phyloP scores from a whole-genome alignment of 2,113 vertebrate species.

The Alouatta palliata region DNA sequence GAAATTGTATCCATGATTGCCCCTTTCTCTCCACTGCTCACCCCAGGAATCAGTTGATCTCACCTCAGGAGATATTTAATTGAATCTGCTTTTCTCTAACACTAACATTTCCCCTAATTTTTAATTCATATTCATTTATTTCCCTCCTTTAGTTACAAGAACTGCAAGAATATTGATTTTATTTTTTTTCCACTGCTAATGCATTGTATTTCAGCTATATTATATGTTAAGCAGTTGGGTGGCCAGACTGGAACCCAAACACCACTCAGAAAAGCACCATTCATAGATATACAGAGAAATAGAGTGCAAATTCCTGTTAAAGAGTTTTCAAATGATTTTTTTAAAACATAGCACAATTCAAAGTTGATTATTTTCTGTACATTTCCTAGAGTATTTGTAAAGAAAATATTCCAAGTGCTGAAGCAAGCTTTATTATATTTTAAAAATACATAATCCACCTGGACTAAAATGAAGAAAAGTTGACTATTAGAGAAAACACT shows the following conservation, averaged over 20 bases:
- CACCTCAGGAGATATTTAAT: not conserved
- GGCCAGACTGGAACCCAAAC: not conserved
- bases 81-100: not conserved
- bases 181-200: not conserved
- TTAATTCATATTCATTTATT: not conserved
- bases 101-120: not conserved
- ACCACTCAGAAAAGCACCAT: not conserved
- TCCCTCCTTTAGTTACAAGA: not conserved
- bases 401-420: not conserved
- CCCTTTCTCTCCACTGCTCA: not conserved
- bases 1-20: not conserved
- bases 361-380: not conserved
- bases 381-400: not conserved
- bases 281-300: not conserved
- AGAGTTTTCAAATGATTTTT: not conserved
- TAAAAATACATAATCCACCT: not conserved
- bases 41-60: not conserved
- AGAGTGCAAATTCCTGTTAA: not conserved
- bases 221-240: not conserved
- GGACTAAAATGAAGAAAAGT: constrained; percentile 14
- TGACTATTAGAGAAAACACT: not conserved
- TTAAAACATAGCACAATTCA: not conserved
- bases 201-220: not conserved
- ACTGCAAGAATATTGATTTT: not conserved
- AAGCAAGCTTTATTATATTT: not conserved